Conservation (phyloP, 2,113 vertebrate genomes). For the Cyphomyrus discorhynchus region DNA sequence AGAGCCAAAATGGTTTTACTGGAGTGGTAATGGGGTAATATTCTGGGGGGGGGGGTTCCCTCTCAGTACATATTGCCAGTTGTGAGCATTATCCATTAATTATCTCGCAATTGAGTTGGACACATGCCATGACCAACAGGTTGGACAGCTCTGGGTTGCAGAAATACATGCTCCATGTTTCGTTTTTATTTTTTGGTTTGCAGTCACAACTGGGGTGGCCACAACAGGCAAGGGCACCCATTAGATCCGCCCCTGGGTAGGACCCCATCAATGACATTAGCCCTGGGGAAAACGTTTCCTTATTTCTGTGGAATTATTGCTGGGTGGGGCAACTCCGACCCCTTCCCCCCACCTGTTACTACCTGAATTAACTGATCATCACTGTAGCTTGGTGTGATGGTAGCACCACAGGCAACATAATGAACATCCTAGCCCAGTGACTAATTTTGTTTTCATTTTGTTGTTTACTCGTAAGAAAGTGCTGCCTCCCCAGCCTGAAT, state of each 20-base stretch:
- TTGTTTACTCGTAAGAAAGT: background rate
- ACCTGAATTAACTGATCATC: background rate
- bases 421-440: background rate
- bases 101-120: background rate
- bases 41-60: background rate
- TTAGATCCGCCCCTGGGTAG: background rate
- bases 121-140: background rate
- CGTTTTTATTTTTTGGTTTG: background rate
- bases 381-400: background rate
- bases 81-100: background rate
- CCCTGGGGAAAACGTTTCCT: background rate
- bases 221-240: background rate
- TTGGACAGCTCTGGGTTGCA: background rate
- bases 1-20: background rate
- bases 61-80: background rate
- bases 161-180: background rate
- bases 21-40: background rate
- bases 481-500: background rate
- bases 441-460: slow-evolving; percentile 8
- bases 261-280: background rate
- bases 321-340: background rate
- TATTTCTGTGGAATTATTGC: background rate
- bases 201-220: background rate
- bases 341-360: background rate
- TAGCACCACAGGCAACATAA: background rate